Conservation (phyloP, 2,113 vertebrate species). For the Sebastes schlegelii region DNA sequence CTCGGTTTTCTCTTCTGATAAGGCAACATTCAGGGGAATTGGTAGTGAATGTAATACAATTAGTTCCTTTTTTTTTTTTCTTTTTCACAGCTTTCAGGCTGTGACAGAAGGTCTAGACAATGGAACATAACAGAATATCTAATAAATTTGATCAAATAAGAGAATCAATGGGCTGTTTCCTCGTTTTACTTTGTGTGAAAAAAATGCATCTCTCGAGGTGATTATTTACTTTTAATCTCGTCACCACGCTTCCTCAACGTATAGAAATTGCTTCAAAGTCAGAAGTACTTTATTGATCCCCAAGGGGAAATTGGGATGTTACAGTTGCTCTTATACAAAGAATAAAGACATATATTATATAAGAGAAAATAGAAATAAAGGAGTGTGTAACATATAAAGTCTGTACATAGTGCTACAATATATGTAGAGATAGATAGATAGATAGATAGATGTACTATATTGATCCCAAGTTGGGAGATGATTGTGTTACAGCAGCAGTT, state of each 20-base stretch:
- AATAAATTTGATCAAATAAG: constrained; percentile 90
- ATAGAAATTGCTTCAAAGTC: background rate
- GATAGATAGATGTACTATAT: too few species aligned
- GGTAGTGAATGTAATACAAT: constrained; percentile 89
- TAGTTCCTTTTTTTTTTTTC: constrained; percentile 51
- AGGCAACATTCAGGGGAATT: constrained; percentile 86
- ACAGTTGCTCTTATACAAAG: too few species aligned
- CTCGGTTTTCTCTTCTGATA: constrained; percentile 78
- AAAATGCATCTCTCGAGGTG: background rate
- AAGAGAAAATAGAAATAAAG: too few species aligned
- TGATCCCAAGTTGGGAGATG: too few species aligned
- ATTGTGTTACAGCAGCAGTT: too few species aligned
- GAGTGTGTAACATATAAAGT: too few species aligned
- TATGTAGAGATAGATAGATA: too few species aligned
- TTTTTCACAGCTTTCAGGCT: constrained; percentile 82
- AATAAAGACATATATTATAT: too few species aligned
- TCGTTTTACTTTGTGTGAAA: background rate
- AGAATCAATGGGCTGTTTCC: background rate
- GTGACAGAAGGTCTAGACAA: constrained; percentile 84
- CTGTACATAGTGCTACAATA: too few species aligned
- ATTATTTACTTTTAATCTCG: background rate
- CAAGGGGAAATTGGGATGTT: too few species aligned
- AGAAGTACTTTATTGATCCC: too few species aligned
- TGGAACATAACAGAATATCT: constrained; percentile 88
- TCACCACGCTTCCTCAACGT: background rate